A percentile compares a stretch with the other conserved stretches of the same genome.
phyloP scores from a whole-genome alignment of 1,140 invertebrate species.

The Neomicropteryx cornuta region DNA sequence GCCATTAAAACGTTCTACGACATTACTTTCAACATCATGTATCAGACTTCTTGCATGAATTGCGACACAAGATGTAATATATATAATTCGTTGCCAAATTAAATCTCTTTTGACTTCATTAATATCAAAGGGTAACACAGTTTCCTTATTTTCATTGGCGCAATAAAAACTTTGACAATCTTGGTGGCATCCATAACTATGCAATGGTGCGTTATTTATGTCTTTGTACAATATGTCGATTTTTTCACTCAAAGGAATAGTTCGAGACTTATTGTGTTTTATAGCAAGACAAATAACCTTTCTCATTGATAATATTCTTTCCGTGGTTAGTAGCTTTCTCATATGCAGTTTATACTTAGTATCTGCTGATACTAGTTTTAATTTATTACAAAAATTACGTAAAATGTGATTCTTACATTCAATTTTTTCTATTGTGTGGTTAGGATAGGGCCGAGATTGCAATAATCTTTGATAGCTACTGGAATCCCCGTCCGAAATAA shows the following conservation, averaged over 20 bases:
- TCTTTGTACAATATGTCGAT: too few relatives aligned
- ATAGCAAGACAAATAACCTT: conserved; percentile 17
- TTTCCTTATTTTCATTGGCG: background rate
- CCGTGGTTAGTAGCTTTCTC: conserved; percentile 1
- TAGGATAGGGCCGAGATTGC: conserved; percentile 9
- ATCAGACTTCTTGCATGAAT: conserved; percentile 19
- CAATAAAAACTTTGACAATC: conserved; percentile 1
- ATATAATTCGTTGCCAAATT: background rate
- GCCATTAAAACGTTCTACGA: conserved; percentile 26
- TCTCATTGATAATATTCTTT: conserved; percentile 1
- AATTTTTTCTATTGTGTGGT: conserved; percentile 15
- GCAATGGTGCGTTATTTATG: background rate
- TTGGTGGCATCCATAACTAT: conserved; percentile 4
- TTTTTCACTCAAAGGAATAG: too few relatives aligned
- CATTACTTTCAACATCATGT: conserved; percentile 26
- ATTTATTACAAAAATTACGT: conserved; percentile 16
- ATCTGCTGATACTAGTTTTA: conserved; percentile 2
- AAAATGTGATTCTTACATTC: conserved; percentile 24
- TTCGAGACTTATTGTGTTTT: too few relatives aligned
- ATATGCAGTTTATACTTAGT: conserved; percentile 2
- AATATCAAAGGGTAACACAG: background rate
- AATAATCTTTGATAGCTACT: conserved; percentile 17
- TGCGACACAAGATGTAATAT: background rate
- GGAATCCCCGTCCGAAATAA: conserved; percentile 25
- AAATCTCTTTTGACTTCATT: background rate